phyloP scores from a whole-genome alignment of 2,113 vertebrate species.

The Cettia cetti region DNA sequence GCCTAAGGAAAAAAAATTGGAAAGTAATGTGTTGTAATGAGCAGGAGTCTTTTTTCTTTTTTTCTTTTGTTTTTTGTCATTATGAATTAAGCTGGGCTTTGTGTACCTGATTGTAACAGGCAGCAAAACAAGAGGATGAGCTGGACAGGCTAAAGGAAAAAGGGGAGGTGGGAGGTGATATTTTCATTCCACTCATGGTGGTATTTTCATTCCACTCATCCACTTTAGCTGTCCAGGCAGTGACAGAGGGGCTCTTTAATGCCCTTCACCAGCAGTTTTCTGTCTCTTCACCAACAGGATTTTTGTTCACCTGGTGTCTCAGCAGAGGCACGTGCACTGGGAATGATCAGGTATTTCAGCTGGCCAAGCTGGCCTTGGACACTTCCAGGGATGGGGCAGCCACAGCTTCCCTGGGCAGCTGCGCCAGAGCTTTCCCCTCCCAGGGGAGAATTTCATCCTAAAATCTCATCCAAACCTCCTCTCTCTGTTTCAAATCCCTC shows the following conservation, averaged over 20 bases:
- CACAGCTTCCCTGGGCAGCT: too few species aligned
- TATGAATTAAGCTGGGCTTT: neutral
- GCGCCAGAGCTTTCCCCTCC: neutral
- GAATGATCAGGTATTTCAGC: neutral
- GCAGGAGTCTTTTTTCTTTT: too few species aligned
- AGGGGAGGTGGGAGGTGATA: neutral
- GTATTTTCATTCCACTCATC: neutral
- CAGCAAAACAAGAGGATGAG: neutral
- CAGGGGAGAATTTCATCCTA: neutral
- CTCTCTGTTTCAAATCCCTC: neutral
- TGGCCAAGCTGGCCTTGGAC: neutral
- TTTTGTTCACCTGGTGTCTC: neutral
- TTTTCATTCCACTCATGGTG: neutral
- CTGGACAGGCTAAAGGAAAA: neutral
- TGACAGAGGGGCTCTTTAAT: neutral
- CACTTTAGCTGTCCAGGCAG: neutral
- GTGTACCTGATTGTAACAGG: neutral
- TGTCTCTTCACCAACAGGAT: rapidly evolving
- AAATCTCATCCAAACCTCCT: neutral
- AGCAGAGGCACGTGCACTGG: neutral
- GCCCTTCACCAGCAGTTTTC: neutral
- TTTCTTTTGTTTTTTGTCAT: neutral
- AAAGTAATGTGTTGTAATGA: neutral
- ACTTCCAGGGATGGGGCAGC: neutral
- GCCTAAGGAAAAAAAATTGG: neutral